Evolutionary conservation across 2,797 vertebrate species (phyloP), one percentile per base, ranked within the genome.

Genomic region (Macrochelys suwanniensis): DNA sequence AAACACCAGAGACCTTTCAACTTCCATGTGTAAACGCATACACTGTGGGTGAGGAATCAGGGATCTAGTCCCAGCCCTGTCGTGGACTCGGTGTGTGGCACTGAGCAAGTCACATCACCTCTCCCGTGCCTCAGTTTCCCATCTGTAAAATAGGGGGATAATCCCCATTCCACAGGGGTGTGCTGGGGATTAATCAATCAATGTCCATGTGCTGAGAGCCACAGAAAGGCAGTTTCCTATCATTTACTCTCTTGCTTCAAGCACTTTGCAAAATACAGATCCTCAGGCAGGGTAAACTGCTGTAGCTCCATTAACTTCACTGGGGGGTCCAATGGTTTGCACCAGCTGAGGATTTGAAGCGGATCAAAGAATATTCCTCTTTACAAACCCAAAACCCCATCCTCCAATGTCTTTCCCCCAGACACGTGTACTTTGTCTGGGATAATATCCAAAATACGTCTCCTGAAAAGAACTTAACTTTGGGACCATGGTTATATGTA

Each of bases 211-310:
- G 82, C 84, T 89, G 16, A 0, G 4, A 59, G 59, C 85, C 92
- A 94, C 87, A 80, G 80, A 91, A 82, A 85, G 33, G 57, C 0
- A 21, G 95, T 87, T 92, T 85, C 82, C 91, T 95, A 91, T 68
- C 82, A 92, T 37, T 94, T 89, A 93, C 25, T 65, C 47, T 59
- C 85, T 94, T 2, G 8, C 97, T 93, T 92, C 92, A 90, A 91
- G 93, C 85, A 94, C 57, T 91, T 92, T 93, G 80, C 85, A 96
- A 85, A 80, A 92, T 90, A 92, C 0, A 90, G 92, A 90, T 94
- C 57, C 91, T 93, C 94, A 83, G 93, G 86, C 37, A 10, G 78
- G 78, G 11, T 86, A 91, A 82, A 49, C 59, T 94, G 94, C 86
- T 82, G 78, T 78, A 89, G 61, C 89, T 94, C 94, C 80, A n/a